Evolutionary conservation across 2,888 invertebrate genomes (phyloP).

Genomic region (Andrena camellia): DNA sequence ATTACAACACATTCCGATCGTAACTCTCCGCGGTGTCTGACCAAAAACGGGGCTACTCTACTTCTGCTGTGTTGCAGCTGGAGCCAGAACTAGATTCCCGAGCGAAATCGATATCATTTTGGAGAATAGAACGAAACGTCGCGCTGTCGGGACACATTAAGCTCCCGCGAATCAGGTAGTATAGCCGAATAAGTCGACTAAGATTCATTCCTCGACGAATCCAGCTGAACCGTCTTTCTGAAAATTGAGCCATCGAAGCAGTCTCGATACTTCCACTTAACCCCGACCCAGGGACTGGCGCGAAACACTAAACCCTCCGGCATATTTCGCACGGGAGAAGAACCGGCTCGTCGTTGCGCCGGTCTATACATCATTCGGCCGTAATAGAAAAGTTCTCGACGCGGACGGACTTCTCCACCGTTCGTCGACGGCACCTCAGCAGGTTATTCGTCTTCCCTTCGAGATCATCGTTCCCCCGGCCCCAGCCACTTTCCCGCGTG

Average conservation of each 20-base stretch:
- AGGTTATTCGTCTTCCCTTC: conserved; percentile 59
- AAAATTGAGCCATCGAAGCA: not conserved
- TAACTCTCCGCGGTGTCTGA: conserved; percentile 32
- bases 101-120: too few relatives aligned
- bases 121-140: too few relatives aligned
- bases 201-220: not conserved
- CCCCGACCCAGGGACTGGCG: not conserved
- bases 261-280: not conserved
- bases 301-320: not conserved
- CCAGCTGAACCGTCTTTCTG: not conserved
- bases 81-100: not conserved
- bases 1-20: conserved; percentile 62
- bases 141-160: too few relatives aligned
- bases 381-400: conserved; percentile 54
- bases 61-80: not conserved
- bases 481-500: conserved; percentile 7
- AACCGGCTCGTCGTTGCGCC: not conserved
- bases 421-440: conserved; percentile 30
- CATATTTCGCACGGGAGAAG: conserved; percentile 3
- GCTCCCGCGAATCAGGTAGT: too few relatives aligned
- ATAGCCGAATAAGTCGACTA: not conserved
- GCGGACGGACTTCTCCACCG: conserved; percentile 36
- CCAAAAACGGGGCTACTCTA: not conserved
- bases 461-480: conserved; percentile 44
- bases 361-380: conserved; percentile 51